Evolutionary conservation across 2,113 vertebrate species (phyloP), one percentile per base, ranked within the genome.

Genomic region (Rhadina sibilatrix): DNA sequence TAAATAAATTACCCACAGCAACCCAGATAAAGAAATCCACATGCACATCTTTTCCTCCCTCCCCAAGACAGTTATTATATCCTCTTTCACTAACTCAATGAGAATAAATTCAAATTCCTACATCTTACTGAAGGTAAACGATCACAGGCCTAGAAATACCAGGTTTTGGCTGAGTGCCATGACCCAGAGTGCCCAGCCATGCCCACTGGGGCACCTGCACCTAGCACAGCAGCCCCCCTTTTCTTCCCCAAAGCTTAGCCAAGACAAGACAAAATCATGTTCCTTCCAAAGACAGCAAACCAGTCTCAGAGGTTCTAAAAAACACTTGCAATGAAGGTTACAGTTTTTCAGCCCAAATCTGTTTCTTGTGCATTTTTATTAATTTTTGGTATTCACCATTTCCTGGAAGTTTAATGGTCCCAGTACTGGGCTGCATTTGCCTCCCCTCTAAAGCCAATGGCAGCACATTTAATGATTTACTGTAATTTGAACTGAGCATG

Each of bases 361-460:
- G 77, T 78, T 94, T 80, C 94, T 86, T 9, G 2, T 37, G 56
- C 54, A 71, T 83, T 87, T 87, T 91, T 87, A 68, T 50, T 78
- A 38, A 60, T 46, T 80, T 47, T 75, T 38, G 20, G 59, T 68
- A 83, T 71, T 79, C 84, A 68, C 35, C 11, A 42, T 68, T 95
- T 93, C 77, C 71, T 90, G 57, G 60, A 97, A 95, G 44, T 61
- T 72, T 53, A 57, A 16, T 50, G 31, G 79, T 66, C 91, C 69
- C 74, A 40, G 25, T 9, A 60, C 15, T 53, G 59, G 42, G 27
- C 60, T 87, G 40, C 27, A 89, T 66, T 59, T 86, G 23, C 68
- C 83, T 89, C 86, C 84, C 52, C 56, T 87, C 70, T 87, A 94
- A 96, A 95, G 30, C 33, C 54, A 95, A 47, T 25, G 40, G 75